Evolutionary conservation across 1,140 invertebrate species (phyloP).

Genomic region (Helicoverpa zea): DNA sequence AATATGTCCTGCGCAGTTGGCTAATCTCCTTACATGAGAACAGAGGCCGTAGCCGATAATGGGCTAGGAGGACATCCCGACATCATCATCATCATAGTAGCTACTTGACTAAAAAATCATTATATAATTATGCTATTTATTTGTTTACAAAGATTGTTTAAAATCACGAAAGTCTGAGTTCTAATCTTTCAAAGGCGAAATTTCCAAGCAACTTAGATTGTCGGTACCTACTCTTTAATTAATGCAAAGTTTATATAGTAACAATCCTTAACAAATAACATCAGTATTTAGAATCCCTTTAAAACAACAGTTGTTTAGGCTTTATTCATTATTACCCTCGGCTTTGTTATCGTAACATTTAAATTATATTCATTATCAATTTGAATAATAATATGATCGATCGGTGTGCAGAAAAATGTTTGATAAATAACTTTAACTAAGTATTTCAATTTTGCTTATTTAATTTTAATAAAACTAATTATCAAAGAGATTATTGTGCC

Average conservation of each 20-base stretch:
- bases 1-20: too few species aligned
- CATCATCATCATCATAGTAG: too few species aligned
- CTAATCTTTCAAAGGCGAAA: constrained; percentile 11
- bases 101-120: too few species aligned
- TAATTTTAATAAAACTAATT: too few species aligned
- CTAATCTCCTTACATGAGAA: too few species aligned
- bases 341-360: constrained; percentile 8
- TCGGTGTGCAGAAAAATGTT: background rate
- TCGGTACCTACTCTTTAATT: constrained; percentile 2
- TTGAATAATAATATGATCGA: background rate
- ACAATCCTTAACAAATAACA: constrained; percentile 3
- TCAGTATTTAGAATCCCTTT: background rate
- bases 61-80: too few species aligned
- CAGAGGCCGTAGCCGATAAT: too few species aligned
- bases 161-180: constrained; percentile 13
- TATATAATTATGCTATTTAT: too few species aligned
- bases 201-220: background rate
- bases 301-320: constrained; percentile 21
- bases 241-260: constrained; percentile 5
- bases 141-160: too few species aligned
- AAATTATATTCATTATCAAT: background rate
- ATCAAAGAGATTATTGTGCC: too few species aligned
- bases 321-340: background rate
- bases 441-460: too few species aligned
- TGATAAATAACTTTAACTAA: too few species aligned